Conservation (phyloP, 2,113 vertebrate genomes). For the Arizona elegans region DNA sequence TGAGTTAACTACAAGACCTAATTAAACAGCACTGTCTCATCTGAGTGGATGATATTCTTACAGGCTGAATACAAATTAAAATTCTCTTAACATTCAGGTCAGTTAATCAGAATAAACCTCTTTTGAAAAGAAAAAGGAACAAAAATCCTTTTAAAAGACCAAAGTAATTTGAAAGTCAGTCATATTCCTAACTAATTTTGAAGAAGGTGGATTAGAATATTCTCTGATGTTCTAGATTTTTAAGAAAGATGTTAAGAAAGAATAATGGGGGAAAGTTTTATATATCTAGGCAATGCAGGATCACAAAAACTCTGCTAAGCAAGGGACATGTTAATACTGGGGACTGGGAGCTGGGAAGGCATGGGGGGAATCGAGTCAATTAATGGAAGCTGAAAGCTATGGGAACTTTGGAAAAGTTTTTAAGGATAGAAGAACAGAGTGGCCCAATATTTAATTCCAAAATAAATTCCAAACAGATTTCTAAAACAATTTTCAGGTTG, state of each 20-base stretch:
- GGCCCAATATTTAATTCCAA: not conserved
- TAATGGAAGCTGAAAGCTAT: not conserved
- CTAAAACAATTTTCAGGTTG: not conserved
- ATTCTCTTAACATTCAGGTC: conserved; percentile 73
- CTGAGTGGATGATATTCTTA: conserved; percentile 60
- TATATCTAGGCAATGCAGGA: not conserved
- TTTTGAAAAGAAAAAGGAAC: conserved; percentile 34
- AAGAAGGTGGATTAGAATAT: conserved; percentile 38
- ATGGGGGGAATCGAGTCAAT: not conserved
- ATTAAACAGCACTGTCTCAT: conserved; percentile 73
- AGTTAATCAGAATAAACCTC: conserved; percentile 67
- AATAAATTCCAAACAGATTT: not conserved
- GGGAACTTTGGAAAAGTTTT: not conserved
- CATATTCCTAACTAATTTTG: conserved; percentile 48
- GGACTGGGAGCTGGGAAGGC: not conserved
- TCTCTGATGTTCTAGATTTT: conserved; percentile 36
- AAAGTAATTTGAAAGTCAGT: conserved; percentile 73
- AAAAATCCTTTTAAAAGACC: conserved; percentile 51
- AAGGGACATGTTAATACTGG: not conserved
- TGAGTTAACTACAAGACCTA: conserved; percentile 74
- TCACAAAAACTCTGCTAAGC: not conserved
- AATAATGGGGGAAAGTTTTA: not conserved
- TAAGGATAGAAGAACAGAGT: not conserved
- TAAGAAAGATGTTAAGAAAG: conserved; percentile 30
- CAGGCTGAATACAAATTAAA: conserved; percentile 75